Conservation (phyloP, 1,140 invertebrate genomes). For the Drosophila navojoa region DNA sequence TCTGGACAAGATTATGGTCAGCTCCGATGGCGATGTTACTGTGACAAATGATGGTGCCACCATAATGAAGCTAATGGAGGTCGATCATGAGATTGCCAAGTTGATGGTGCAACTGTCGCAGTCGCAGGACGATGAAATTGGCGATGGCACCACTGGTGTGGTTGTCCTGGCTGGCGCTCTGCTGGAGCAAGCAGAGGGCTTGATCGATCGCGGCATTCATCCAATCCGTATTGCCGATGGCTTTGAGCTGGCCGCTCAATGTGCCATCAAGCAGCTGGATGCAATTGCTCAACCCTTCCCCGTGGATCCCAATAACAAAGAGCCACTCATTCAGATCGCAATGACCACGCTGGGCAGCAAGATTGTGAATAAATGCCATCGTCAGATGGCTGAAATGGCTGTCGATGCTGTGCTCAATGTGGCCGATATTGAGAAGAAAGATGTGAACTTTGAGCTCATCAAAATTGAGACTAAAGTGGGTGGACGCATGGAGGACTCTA, state of each 20-base stretch:
- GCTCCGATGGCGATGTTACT: slow-evolving; percentile 98
- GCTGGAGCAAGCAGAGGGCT: slow-evolving; percentile 96
- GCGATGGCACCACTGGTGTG: slow-evolving; percentile 99
- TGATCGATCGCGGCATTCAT: slow-evolving; percentile 98
- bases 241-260: slow-evolving; percentile 97
- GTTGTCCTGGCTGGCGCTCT: slow-evolving; percentile 94
- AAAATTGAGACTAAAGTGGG: slow-evolving; percentile 99
- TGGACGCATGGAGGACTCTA: slow-evolving; percentile 97
- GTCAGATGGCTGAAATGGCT: slow-evolving; percentile 99
- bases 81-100: slow-evolving; percentile 99
- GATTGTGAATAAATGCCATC: slow-evolving; percentile 96
- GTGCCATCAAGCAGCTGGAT: slow-evolving; percentile 94
- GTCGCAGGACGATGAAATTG: slow-evolving; percentile 99
- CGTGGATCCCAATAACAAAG: slow-evolving; percentile 91
- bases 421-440: slow-evolving; percentile 93
- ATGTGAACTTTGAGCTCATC: slow-evolving; percentile 99
- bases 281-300: slow-evolving; percentile 95
- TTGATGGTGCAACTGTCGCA: slow-evolving; percentile 99
- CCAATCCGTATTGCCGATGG: slow-evolving; percentile 99
- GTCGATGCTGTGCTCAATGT: slow-evolving; percentile 93
- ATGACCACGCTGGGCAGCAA: slow-evolving; percentile 99
- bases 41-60: slow-evolving; percentile 99
- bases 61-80: slow-evolving; percentile 99
- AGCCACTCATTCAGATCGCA: slow-evolving; percentile 96
- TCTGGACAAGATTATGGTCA: slow-evolving; percentile 98